Conservation (phyloP, 1,140 invertebrate genomes). For the Kradibia gibbosae region DNA sequence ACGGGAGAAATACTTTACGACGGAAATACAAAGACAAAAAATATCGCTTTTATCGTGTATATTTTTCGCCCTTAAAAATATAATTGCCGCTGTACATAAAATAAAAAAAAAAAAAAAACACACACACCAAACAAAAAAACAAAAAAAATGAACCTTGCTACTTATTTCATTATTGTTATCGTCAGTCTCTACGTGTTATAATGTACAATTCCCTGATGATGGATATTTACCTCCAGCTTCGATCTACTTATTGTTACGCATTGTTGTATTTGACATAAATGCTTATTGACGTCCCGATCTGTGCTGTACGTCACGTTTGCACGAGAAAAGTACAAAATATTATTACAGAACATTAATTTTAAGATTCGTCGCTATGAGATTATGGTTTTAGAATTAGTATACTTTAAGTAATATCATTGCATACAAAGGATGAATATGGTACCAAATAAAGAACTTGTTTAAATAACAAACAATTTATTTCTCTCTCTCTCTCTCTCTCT, state of each 20-base stretch:
- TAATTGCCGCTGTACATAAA: constrained; percentile 46
- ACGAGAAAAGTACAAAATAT: constrained; percentile 38
- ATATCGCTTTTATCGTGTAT: constrained; percentile 37
- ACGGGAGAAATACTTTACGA: constrained; percentile 39
- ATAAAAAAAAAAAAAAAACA: constrained; percentile 24
- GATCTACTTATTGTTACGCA: constrained; percentile 17
- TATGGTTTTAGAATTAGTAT: constrained; percentile 24
- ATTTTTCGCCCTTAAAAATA: constrained; percentile 44
- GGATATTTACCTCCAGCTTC: constrained; percentile 44
- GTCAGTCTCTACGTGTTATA: constrained; percentile 48
- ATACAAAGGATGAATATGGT: constrained; percentile 26
- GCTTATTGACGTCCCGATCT: constrained; percentile 30
- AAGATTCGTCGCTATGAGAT: background rate
- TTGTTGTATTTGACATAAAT: constrained; percentile 38
- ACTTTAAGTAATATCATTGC: constrained; percentile 29
- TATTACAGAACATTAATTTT: constrained; percentile 34
- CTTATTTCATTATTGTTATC: constrained; percentile 50
- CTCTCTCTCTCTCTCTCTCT: too few relatives aligned
- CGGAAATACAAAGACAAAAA: constrained; percentile 35
- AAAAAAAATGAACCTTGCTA: constrained; percentile 43
- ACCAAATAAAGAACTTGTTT: constrained; percentile 51
- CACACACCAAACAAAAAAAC: background rate
- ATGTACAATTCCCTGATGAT: constrained; percentile 51
- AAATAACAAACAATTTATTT: constrained; percentile 62
- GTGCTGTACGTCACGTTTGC: constrained; percentile 35